Base-by-base conservation (phyloP, 2,797 vertebrate species). In the Erethizon dorsatum region DNA sequence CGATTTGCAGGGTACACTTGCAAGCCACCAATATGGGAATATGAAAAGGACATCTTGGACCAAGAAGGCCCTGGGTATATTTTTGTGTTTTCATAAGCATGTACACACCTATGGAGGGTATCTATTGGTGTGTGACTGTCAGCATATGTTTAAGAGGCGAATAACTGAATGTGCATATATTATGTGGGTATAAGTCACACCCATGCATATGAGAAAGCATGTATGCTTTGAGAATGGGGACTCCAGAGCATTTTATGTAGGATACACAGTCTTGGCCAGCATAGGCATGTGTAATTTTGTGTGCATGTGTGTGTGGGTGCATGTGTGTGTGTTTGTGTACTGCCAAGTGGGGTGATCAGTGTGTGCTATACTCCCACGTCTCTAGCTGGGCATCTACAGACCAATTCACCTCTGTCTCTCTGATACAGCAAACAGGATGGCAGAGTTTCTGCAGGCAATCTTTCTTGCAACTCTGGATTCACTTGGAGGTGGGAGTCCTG, bases 401-500 rank as follows among this genome's bases (percentile, higher is more conserved):
- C 2, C 63, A 71, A 20, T 83, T 69, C 33, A 79, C 6, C 67
- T 50, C 37, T 22, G 15, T 83, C 13, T 95, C 90, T 83, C 69
- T 37, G 71, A 94, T 31, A 78, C 33, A 85, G 61, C 52, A 92
- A 71, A 54, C 8, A 80, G 4, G 50, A 56, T 45, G 83, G 37
- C 11, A 57, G 82, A 84, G n/a, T 90, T 79, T 88, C 78, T 95
- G 79, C 31, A 78, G 85, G 57, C 15, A 73, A 78, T 22, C 26
- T 92, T 94, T 90, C 82, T 87, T 95, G 89, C 11, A 65, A 50
- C 54, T 95, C 78, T 85, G 77, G 28, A 50, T 83, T 96, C 63
- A 31, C 28, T 69, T 54, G 89, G 28, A 82, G 22, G n/a, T 88
- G 71, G 45, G 67, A 59, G 26, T 86, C 56, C 47, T 22, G 33